Percentiles rank a stretch among this genome's conserved stretches.
These are phyloP conservation scores for Cyprinodon variegatus DNA, from an alignment of 2,113 vertebrate genomes.

Conservation along the genomic window DNA sequence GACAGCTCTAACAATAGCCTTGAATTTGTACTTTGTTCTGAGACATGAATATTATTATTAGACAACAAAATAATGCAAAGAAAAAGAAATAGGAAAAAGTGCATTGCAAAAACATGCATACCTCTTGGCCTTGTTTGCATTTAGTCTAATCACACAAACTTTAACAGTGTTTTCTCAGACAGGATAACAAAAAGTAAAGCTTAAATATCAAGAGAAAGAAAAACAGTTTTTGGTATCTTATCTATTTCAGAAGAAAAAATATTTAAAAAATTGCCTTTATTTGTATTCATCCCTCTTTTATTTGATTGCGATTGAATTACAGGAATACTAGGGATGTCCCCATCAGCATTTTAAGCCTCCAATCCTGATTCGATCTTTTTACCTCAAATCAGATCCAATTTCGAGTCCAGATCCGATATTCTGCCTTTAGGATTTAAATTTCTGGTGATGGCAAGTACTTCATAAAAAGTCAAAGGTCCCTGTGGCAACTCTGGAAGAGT, in stretches of 20 bases:
- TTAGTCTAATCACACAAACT: not conserved
- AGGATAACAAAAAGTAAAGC: not conserved
- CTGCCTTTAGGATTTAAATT: no score
- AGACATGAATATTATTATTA: not conserved
- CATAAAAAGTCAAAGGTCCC: no score
- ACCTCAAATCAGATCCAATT: no score
- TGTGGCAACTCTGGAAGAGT: no score
- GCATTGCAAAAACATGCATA: not conserved
- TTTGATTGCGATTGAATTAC: not conserved
- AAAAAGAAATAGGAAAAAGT: not conserved
- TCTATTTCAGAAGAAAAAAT: not conserved
- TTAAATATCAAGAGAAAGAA: not conserved
- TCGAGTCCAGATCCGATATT: no score
- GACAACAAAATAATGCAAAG: not conserved
- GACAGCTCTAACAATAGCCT: constrained; percentile 20
- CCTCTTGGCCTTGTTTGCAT: not conserved
- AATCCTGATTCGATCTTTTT: no score
- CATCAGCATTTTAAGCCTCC: no score
- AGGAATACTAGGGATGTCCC: no score
- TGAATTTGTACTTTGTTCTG: not conserved
- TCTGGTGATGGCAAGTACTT: no score
- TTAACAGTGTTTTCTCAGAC: not conserved
- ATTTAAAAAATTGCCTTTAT: not conserved
- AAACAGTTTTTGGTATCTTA: not conserved
- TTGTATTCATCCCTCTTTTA: not conserved